phyloP scores from a whole-genome alignment of 2,888 invertebrate genomes.

The Epiblema foenella region DNA sequence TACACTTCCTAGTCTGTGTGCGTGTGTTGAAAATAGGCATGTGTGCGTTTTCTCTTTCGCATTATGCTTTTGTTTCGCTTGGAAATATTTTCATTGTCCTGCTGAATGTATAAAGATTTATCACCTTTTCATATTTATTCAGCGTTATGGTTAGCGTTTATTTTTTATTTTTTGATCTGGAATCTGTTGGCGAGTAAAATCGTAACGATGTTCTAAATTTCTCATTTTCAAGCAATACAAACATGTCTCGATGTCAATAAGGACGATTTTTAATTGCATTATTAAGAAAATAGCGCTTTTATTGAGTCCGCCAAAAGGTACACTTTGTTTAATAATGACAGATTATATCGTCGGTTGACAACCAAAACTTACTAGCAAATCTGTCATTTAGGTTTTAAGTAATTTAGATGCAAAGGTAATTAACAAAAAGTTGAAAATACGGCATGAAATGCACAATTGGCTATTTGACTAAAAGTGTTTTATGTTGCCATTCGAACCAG shows the following conservation, averaged over 20 bases:
- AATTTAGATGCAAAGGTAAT: too few species aligned
- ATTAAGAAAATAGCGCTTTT: too few species aligned
- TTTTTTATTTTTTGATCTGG: slow-evolving; percentile 4
- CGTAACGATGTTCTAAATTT: background rate
- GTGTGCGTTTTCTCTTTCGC: slow-evolving; percentile 27
- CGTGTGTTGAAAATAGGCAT: slow-evolving; percentile 27
- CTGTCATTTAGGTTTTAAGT: too few species aligned
- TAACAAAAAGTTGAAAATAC: too few species aligned
- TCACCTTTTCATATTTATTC: slow-evolving; percentile 7
- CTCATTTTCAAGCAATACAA: too few species aligned
- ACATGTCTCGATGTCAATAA: too few species aligned
- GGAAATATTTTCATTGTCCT: slow-evolving; percentile 6
- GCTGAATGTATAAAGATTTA: background rate
- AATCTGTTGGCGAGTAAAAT: slow-evolving; percentile 13
- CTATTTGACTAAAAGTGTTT: too few species aligned
- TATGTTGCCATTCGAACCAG: too few species aligned
- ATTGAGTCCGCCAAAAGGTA: too few species aligned
- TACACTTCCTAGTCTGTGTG: slow-evolving; percentile 18
- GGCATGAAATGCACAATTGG: too few species aligned
- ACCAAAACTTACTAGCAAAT: too few species aligned
- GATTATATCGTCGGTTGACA: background rate
- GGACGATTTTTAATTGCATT: too few species aligned
- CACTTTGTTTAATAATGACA: background rate
- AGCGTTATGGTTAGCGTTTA: slow-evolving; percentile 16
- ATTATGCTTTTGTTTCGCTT: slow-evolving; percentile 41